These are phyloP conservation scores for Hanleya hanleyi DNA, from an alignment of 2,888 invertebrate species.

Conservation along the genomic window DNA sequence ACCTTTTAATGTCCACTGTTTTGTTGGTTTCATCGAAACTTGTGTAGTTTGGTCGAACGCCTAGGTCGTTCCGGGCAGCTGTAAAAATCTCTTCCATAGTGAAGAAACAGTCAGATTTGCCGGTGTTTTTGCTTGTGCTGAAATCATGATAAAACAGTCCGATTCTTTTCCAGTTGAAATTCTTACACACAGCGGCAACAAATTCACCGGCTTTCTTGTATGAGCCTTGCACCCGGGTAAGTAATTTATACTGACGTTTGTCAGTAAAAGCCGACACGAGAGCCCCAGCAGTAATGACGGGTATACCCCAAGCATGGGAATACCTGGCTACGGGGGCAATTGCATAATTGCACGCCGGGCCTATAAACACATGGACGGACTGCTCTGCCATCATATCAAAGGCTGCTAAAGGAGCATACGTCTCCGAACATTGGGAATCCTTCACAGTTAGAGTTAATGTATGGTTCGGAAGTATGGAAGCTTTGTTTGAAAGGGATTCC, in stretches of 20 bases:
- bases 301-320: conserved; percentile 89
- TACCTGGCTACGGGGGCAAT: conserved; percentile 91
- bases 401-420: conserved; percentile 63
- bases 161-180: conserved; percentile 60
- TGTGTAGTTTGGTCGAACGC: conserved; percentile 43
- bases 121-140: conserved; percentile 27
- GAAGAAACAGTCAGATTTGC: conserved; percentile 79
- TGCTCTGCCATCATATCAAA: conserved; percentile 63
- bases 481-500: conserved; percentile 43
- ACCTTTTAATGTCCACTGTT: conserved; percentile 76
- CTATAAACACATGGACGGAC: conserved; percentile 65
- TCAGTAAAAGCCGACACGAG: conserved; percentile 63
- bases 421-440: conserved; percentile 68
- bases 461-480: conserved; percentile 41
- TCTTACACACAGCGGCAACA: conserved; percentile 46
- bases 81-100: conserved; percentile 82
- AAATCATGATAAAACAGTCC: conserved; percentile 62
- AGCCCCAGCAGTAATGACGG: conserved; percentile 83
- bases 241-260: conserved; percentile 79
- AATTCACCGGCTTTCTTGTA: conserved; percentile 61
- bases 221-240: conserved; percentile 77
- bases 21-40: conserved; percentile 79
- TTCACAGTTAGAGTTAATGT: conserved; percentile 42
- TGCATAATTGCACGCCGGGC: conserved; percentile 77
- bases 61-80: conserved; percentile 73